Evolutionary conservation across 2,888 invertebrate genomes (phyloP).

Genomic region (Brachylomia viminalis): DNA sequence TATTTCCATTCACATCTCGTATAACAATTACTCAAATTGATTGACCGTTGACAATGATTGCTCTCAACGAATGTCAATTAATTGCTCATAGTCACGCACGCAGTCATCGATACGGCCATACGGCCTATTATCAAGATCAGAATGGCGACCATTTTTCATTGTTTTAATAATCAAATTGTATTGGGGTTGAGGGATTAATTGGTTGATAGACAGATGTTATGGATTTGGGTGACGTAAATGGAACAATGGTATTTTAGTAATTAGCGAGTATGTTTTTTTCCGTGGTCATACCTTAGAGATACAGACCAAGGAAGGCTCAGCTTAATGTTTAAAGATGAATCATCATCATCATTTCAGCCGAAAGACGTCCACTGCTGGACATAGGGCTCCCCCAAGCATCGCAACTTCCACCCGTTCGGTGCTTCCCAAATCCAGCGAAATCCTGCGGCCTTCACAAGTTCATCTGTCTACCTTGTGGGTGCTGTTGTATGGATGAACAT

Average conservation of each 20-base stretch:
- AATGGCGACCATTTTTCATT: conserved; percentile 44
- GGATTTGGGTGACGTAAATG: conserved; percentile 5
- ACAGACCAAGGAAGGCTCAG: not conserved
- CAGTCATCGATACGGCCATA: conserved; percentile 39
- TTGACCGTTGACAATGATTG: conserved; percentile 77
- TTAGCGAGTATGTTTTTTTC: not conserved
- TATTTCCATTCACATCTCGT: conserved; percentile 29
- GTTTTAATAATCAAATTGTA: conserved; percentile 34
- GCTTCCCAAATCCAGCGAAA: not conserved
- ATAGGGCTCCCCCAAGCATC: too few species aligned
- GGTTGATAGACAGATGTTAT: conserved; percentile 22
- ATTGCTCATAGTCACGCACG: conserved; percentile 76
- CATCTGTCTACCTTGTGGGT: not conserved
- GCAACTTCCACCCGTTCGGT: not conserved
- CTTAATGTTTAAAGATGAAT: not conserved
- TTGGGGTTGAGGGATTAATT: conserved; percentile 29
- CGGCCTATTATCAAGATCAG: conserved; percentile 35
- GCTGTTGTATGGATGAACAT: too few species aligned
- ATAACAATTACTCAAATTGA: conserved; percentile 72
- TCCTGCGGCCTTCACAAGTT: not conserved
- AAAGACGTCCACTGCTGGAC: not conserved
- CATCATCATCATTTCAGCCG: not conserved
- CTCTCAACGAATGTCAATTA: conserved; percentile 82
- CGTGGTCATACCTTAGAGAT: not conserved
- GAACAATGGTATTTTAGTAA: not conserved